Evolutionary conservation across 2,888 invertebrate genomes (phyloP).

Genomic region (Scelioninae gen. 1): DNA sequence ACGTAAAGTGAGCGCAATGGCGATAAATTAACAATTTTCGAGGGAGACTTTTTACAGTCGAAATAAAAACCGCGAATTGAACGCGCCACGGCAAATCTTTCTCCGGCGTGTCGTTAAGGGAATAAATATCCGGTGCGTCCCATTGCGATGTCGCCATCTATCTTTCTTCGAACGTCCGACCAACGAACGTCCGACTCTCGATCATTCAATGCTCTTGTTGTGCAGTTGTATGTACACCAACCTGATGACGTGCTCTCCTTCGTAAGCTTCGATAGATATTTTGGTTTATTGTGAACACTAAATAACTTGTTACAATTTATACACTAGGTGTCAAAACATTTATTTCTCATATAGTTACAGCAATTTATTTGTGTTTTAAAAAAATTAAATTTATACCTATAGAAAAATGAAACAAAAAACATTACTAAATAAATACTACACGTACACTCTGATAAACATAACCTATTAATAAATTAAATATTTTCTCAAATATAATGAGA

Average conservation of each 20-base stretch:
- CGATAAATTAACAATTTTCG: conserved; percentile 64
- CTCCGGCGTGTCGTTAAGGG: conserved; percentile 60
- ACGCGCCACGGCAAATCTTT: conserved; percentile 36
- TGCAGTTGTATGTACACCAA: conserved; percentile 38
- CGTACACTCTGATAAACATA: too few species aligned
- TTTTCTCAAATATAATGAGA: too few species aligned
- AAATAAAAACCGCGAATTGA: conserved; percentile 52
- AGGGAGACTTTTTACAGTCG: conserved; percentile 32
- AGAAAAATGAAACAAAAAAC: too few species aligned
- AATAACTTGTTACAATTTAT: too few species aligned
- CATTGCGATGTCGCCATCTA: conserved; percentile 59
- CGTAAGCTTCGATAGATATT: conserved; percentile 19
- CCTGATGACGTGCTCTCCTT: conserved; percentile 38
- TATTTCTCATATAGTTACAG: too few species aligned
- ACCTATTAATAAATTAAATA: too few species aligned
- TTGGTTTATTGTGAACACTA: too few species aligned
- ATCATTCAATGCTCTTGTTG: conserved; percentile 57
- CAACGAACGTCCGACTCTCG: conserved; percentile 25
- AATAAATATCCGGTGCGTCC: conserved; percentile 54
- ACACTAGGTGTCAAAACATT: too few species aligned
- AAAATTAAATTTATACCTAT: too few species aligned
- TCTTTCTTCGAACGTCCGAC: conserved; percentile 53
- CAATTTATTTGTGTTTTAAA: too few species aligned
- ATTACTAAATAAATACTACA: too few species aligned
- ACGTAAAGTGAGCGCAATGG: conserved; percentile 26